Evolutionary conservation across 2,113 vertebrate species (phyloP).

Genomic region (Clarias macrocephalus): DNA sequence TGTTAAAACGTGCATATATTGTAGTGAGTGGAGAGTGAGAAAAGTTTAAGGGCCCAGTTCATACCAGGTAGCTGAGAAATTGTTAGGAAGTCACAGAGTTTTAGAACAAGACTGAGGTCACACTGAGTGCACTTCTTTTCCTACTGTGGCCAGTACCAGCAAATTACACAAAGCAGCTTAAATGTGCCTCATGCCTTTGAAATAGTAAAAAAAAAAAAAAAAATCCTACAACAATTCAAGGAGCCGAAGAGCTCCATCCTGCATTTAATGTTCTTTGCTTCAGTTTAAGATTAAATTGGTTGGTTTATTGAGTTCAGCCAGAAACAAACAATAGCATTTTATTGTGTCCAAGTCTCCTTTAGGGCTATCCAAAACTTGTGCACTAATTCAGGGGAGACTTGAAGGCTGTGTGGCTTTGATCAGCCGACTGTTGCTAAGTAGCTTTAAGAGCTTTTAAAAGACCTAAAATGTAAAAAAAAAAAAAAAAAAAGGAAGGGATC

Average conservation of each 20-base stretch:
- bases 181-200: constrained; percentile 20
- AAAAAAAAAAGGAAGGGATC: constrained; percentile 65
- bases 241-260: constrained; percentile 20
- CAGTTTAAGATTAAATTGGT: constrained; percentile 59
- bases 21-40: constrained; percentile 11
- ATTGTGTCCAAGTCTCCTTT: constrained; percentile 62
- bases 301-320: constrained; percentile 62
- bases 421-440: constrained; percentile 79
- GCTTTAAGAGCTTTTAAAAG: constrained; percentile 75
- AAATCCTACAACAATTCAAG: constrained; percentile 8
- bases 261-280: constrained; percentile 46
- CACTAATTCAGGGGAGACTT: constrained; percentile 71
- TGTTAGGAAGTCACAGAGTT: constrained; percentile 26
- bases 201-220: constrained; percentile 34
- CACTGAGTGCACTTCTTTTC: constrained; percentile 25
- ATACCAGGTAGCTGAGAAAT: constrained; percentile 19
- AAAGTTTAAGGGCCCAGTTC: constrained; percentile 20
- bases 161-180: constrained; percentile 36
- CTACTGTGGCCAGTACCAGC: constrained; percentile 15
- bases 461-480: constrained; percentile 70
- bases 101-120: constrained; percentile 25
- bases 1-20: constrained; percentile 5
- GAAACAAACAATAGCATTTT: constrained; percentile 69
- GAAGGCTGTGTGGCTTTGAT: constrained; percentile 75
- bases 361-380: constrained; percentile 73